Base-by-base conservation (phyloP, 2,797 vertebrate species). In the Pseudomugil tenellus region DNA sequence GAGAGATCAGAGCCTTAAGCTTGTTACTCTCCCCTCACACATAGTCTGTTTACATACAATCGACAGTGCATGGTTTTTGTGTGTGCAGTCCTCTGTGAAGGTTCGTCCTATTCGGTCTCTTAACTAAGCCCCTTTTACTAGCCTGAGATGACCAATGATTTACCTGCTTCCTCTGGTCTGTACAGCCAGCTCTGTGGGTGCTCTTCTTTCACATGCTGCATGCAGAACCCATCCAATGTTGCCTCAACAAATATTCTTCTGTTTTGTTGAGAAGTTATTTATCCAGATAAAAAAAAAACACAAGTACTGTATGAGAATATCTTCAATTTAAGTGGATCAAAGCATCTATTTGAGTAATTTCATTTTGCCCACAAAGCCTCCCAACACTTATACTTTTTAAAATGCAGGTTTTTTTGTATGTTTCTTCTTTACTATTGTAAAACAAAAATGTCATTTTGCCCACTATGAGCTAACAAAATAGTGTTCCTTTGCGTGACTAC, bases 91-190 rank as follows among this genome's bases (percentile, higher is more conserved):
- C 80, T 78, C 79, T 87, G 87, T 87, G 87, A 92, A 78, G 58
- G 60, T 77, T 86, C 74, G 83, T 84, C 76, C 80, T 87, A 72
- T 80, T 72, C 48, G 66, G 80, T 85, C 85, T 87, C 58, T 81
- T 76, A 83, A 77, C 76, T 85, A 89, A 90, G 83, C 87, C 88
- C 72, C 51, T 87, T 93, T 92, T 92, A 93, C 81, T 86, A 80
- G 85, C 72, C 70, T 78, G 59, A 89, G 83, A 86, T 85, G 90
- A 84, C 84, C 81, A 90, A 89, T 91, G 84, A 89, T 92, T 92
- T 91, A 92, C 86, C 83, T 63, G 73, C 65, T 87, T 65, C 76
- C 83, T 85, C 80, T 88, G 77, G 56, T 77, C 68, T 71, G 53
- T 76, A 63, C 67, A 62, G 7, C 53, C 12, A 51, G 61, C 67